A percentile compares a stretch with the other conserved stretches of the same genome.
phyloP scores from a whole-genome alignment of 2,113 vertebrate genomes.

The Pantherophis guttatus region DNA sequence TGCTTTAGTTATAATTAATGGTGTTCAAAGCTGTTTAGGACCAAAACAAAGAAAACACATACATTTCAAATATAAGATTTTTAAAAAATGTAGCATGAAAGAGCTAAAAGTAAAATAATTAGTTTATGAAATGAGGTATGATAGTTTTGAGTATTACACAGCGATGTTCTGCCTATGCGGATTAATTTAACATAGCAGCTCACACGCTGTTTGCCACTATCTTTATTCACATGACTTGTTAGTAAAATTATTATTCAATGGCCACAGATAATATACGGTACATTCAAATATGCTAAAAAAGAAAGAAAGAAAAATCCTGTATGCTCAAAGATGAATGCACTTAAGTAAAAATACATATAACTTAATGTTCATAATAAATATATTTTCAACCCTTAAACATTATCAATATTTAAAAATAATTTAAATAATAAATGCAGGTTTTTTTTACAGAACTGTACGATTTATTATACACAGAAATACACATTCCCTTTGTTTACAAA shows the following conservation, averaged over 20 bases:
- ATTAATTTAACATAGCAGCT: slow-evolving; percentile 39
- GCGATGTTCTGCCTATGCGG: slow-evolving; percentile 57
- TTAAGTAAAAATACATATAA: slow-evolving; percentile 72
- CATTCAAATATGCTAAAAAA: slow-evolving; percentile 63
- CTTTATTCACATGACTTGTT: slow-evolving; percentile 37
- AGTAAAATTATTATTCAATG: slow-evolving; percentile 46
- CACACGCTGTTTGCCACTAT: slow-evolving; percentile 44
- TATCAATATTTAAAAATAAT: slow-evolving; percentile 68
- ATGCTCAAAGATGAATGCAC: slow-evolving; percentile 63
- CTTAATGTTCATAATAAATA: slow-evolving; percentile 72
- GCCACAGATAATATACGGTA: slow-evolving; percentile 58
- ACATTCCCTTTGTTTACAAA: slow-evolving; percentile 88
- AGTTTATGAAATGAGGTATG: slow-evolving; percentile 72
- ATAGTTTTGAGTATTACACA: slow-evolving; percentile 64
- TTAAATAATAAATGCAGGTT: slow-evolving; percentile 80
- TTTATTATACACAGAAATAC: slow-evolving; percentile 96
- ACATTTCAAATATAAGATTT: slow-evolving; percentile 53
- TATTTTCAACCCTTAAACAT: slow-evolving; percentile 71
- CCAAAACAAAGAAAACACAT: slow-evolving; percentile 41
- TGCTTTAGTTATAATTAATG: slow-evolving; percentile 55
- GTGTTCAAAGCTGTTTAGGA: slow-evolving; percentile 42
- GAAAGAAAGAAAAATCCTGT: slow-evolving; percentile 29
- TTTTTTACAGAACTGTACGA: slow-evolving; percentile 91
- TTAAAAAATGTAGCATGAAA: slow-evolving; percentile 63
- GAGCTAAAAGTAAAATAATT: slow-evolving; percentile 44